Percentiles rank a stretch among this genome's conserved stretches.
Conservation (phyloP, 2,113 vertebrate genomes). For the Callopanchax toddi region DNA sequence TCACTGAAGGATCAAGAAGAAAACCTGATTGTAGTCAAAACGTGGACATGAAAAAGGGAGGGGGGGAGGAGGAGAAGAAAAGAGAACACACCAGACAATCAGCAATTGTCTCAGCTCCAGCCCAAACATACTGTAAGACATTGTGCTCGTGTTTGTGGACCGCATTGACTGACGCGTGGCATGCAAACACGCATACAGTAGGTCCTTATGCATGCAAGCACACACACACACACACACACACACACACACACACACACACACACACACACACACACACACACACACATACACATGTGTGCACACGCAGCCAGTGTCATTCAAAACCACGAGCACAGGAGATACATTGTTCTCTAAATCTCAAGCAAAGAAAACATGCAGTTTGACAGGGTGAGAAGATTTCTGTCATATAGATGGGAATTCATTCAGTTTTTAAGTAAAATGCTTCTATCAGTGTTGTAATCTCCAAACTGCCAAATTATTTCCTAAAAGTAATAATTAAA, state of each 20-base stretch:
- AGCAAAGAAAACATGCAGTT: constrained; percentile 68
- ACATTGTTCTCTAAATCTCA: constrained; percentile 66
- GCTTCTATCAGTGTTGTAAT: constrained; percentile 2
- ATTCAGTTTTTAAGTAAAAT: neutral
- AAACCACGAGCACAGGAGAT: constrained; percentile 56
- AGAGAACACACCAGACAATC: constrained; percentile 99
- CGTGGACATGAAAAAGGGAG: constrained; percentile 96
- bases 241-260: too few relatives aligned
- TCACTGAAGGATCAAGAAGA: constrained; percentile 99
- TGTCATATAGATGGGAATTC: constrained; percentile 28
- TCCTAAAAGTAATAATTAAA: constrained; percentile 21
- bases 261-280: constrained; percentile 4
- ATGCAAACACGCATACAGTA: constrained; percentile 69
- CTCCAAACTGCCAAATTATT: constrained; percentile 11
- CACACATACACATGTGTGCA: constrained; percentile 18
- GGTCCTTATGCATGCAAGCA: constrained; percentile 53
- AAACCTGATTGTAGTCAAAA: constrained; percentile 99
- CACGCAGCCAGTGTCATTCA: constrained; percentile 54
- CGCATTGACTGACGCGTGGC: constrained; percentile 67
- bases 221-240: too few relatives aligned
- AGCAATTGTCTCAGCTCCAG: constrained; percentile 94
- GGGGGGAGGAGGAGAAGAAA: constrained; percentile 72
- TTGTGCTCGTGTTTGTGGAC: constrained; percentile 82
- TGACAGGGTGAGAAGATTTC: constrained; percentile 59
- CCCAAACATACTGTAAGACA: constrained; percentile 86